Conservation (phyloP, 1,140 invertebrate species). For the Saccostrea cuccullata region DNA sequence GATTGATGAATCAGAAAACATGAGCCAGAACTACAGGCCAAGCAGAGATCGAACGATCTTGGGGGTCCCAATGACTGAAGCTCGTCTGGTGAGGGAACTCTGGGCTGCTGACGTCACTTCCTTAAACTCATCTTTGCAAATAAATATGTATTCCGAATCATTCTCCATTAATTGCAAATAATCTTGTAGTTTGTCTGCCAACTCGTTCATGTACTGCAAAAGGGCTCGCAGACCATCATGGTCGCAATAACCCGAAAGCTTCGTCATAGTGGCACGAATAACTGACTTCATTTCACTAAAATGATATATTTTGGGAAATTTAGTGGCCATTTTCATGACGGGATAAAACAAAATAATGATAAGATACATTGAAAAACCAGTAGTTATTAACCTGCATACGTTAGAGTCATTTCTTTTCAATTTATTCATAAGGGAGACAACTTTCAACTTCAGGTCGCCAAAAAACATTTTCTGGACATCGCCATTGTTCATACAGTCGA, state of each 20-base stretch:
- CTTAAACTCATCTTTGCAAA: not conserved
- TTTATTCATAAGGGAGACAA: too few species aligned
- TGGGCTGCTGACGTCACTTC: not conserved
- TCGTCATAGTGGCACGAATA: not conserved
- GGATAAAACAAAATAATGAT: too few species aligned
- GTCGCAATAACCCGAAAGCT: not conserved
- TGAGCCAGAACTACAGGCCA: too few species aligned
- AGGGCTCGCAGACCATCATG: not conserved
- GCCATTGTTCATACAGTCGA: too few species aligned
- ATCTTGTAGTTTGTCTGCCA: not conserved
- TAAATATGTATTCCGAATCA: not conserved
- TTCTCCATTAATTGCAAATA: not conserved
- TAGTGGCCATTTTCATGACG: too few species aligned
- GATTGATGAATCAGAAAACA: too few species aligned
- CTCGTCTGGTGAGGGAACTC: not conserved
- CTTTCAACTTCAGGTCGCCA: too few species aligned
- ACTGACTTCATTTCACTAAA: not conserved
- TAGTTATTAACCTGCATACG: too few species aligned
- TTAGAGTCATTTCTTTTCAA: too few species aligned
- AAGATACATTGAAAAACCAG: too few species aligned
- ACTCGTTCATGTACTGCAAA: not conserved
- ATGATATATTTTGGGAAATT: not conserved
- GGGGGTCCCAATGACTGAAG: not conserved
- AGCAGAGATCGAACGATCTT: not conserved
- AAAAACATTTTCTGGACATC: too few species aligned